These are phyloP conservation scores for Tetrapedia diversipes DNA, from an alignment of 2,888 invertebrate genomes.

Conservation along the genomic window DNA sequence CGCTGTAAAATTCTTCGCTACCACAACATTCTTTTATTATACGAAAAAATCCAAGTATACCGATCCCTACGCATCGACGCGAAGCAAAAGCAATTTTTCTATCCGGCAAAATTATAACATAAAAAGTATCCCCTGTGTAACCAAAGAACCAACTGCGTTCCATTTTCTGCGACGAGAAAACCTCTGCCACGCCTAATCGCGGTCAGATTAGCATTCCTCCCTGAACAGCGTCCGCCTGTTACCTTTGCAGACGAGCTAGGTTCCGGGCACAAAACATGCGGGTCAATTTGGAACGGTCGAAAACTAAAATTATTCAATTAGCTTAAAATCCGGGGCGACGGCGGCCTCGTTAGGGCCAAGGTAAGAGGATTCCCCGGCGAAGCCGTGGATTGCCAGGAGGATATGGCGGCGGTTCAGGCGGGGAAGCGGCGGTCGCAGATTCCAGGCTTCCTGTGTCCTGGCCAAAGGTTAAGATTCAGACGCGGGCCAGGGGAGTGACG, in stretches of 20 bases:
- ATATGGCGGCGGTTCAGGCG: constrained; percentile 24
- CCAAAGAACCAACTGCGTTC: no score
- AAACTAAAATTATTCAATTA: constrained; percentile 79
- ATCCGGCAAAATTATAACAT: no score
- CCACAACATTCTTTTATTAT: no score
- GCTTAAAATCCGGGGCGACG: constrained; percentile 73
- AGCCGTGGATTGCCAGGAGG: constrained; percentile 37
- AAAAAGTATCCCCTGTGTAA: no score
- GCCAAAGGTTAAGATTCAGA: constrained; percentile 51
- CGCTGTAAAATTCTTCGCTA: no score
- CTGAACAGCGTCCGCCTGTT: neutral
- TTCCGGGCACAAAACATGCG: constrained; percentile 41
- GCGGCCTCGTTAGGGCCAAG: constrained; percentile 76
- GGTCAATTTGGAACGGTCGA: constrained; percentile 58
- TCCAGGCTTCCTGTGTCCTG: constrained; percentile 25
- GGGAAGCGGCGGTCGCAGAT: constrained; percentile 32
- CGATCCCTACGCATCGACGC: no score
- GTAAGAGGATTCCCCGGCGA: constrained; percentile 77
- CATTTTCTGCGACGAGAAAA: no score
- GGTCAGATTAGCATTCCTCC: neutral
- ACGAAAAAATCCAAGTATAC: no score
- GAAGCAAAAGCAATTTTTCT: no score
- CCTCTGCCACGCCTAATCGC: no score
- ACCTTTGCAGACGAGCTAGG: neutral
- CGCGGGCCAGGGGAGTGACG: constrained; percentile 31